Conservation (phyloP, 2,888 invertebrate species). For the Drosophila ezoana region DNA sequence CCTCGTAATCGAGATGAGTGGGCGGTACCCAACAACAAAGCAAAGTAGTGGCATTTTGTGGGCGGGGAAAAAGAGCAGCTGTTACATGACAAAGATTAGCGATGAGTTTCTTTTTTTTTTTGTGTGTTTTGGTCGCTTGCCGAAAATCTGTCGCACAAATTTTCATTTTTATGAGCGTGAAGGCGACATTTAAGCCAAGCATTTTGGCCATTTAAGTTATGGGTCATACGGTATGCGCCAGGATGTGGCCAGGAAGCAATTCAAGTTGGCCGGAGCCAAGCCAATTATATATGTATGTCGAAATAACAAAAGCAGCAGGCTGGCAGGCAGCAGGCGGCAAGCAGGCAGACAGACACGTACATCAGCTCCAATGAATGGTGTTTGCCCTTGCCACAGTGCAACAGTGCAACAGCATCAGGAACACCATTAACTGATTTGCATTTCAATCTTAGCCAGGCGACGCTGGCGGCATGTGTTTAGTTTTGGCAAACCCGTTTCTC, state of each 20-base stretch:
- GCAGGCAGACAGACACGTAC: conserved; percentile 42
- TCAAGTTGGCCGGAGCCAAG: conserved; percentile 33
- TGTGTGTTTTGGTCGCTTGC: conserved; percentile 25
- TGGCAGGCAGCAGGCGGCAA: conserved; percentile 1
- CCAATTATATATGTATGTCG: conserved; percentile 55
- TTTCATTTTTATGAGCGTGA: conserved; percentile 70
- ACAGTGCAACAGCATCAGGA: conserved; percentile 39
- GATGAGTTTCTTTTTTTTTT: conserved; percentile 8
- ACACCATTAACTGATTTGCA: conserved; percentile 77
- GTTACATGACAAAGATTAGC: conserved; percentile 72
- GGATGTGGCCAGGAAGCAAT: conserved; percentile 22
- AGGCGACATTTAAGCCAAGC: conserved; percentile 60
- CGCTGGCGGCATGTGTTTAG: conserved; percentile 74
- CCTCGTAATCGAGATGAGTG: conserved; percentile 79
- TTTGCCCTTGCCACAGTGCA: conserved; percentile 45
- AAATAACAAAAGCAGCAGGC: conserved; percentile 37
- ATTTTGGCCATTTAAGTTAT: conserved; percentile 65
- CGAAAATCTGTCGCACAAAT: conserved; percentile 72
- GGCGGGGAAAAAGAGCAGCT: conserved; percentile 44
- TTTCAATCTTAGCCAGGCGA: conserved; percentile 67
- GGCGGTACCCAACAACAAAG: conserved; percentile 15
- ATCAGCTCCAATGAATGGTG: conserved; percentile 50
- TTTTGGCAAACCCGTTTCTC: conserved; percentile 70
- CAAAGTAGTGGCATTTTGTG: neutral
- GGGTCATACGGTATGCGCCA: conserved; percentile 21